Conservation (phyloP, 2,888 invertebrate genomes). For the Seira musarum region DNA sequence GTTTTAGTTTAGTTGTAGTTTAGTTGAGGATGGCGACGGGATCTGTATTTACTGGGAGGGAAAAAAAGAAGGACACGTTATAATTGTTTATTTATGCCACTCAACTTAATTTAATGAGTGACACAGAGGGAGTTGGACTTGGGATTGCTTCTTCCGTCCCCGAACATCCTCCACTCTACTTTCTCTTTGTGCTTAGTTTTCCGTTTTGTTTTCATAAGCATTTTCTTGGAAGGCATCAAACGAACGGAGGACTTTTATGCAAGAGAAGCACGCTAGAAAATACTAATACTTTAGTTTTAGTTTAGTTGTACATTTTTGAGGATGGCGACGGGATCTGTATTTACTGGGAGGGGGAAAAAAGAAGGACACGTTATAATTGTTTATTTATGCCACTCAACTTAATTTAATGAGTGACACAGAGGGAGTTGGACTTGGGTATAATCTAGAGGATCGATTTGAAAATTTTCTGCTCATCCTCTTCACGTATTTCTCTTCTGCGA, state of each 20-base stretch:
- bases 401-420: slow-evolving; percentile 52
- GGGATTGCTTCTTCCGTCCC: too few species aligned
- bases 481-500: too few species aligned
- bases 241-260: too few species aligned
- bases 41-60: not conserved
- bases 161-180: not conserved
- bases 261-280: too few species aligned
- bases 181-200: not conserved
- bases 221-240: too few species aligned
- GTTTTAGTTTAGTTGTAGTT: too few species aligned
- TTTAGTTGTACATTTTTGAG: too few species aligned
- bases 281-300: too few species aligned
- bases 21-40: too few species aligned
- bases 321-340: too few species aligned
- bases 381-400: slow-evolving; percentile 54
- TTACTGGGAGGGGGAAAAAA: not conserved
- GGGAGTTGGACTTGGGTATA: not conserved
- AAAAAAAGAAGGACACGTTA: not conserved
- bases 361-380: slow-evolving; percentile 33
- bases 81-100: slow-evolving; percentile 56
- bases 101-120: slow-evolving; percentile 55
- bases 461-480: too few species aligned
- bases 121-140: slow-evolving; percentile 6
- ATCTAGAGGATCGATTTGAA: not conserved
- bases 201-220: too few species aligned